phyloP scores from a whole-genome alignment of 2,113 vertebrate genomes.

The Ciconia stormi region DNA sequence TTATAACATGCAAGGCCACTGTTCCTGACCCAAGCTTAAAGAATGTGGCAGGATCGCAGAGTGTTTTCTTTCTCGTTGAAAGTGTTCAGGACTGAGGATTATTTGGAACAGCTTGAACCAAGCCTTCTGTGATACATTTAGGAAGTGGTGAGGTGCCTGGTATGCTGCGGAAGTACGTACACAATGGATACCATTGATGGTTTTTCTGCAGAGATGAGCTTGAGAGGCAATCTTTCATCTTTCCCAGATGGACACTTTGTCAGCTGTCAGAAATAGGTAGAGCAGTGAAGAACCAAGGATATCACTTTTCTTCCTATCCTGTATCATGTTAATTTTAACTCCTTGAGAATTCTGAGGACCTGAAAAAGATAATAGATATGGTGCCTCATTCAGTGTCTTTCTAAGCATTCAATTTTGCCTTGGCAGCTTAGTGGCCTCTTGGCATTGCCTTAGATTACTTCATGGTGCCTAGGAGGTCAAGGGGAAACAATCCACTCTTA shows the following conservation, averaged over 20 bases:
- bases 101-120: neutral
- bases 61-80: neutral
- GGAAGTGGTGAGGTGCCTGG: neutral
- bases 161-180: neutral
- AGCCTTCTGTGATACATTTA: neutral
- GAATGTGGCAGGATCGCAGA: fast-evolving
- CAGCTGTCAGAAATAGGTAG: neutral
- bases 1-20: neutral
- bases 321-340: neutral
- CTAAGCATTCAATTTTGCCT: neutral
- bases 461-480: neutral
- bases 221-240: neutral
- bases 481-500: neutral
- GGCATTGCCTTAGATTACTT: neutral
- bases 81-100: neutral
- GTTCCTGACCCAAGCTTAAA: neutral
- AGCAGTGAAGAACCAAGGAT: neutral
- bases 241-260: neutral
- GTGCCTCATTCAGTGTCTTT: neutral
- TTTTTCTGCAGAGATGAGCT: neutral
- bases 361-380: neutral
- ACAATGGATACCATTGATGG: neutral
- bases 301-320: neutral
- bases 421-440: neutral
- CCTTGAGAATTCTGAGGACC: neutral